phyloP scores from a whole-genome alignment of 2,113 vertebrate species.

The Cololabis saira region DNA sequence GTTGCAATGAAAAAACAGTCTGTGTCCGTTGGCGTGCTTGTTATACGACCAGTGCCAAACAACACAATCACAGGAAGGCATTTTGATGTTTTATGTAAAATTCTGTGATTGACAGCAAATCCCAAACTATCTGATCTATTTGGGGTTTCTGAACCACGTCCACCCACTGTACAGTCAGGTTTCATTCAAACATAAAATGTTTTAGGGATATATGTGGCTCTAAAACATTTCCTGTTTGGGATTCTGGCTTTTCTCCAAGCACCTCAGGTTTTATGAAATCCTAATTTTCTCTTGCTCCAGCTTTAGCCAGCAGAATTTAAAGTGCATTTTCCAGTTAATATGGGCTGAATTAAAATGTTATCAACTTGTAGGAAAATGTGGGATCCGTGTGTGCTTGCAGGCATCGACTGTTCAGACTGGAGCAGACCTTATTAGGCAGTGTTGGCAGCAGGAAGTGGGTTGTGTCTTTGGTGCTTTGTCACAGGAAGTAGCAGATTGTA shows the following conservation, averaged over 20 bases:
- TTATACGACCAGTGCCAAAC: constrained; percentile 18
- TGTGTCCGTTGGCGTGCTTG: neutral
- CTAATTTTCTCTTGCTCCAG: neutral
- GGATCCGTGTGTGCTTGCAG: constrained; percentile 18
- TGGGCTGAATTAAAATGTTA: neutral
- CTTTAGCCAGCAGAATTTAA: neutral
- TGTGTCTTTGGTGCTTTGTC: constrained; percentile 70
- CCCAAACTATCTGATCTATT: neutral
- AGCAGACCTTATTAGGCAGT: constrained; percentile 75
- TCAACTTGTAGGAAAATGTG: constrained; percentile 7
- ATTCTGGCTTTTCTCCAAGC: neutral
- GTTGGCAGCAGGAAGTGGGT: constrained; percentile 79
- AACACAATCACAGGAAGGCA: constrained; percentile 43
- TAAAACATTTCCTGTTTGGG: constrained; percentile 3
- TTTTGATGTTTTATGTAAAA: constrained; percentile 28
- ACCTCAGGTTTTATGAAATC: neutral
- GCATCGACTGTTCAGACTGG: constrained; percentile 35
- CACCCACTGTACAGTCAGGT: too few relatives aligned
- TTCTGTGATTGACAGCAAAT: constrained; percentile 8
- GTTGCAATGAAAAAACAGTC: neutral
- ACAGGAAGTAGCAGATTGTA: constrained; percentile 82
- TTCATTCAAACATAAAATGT: neutral
- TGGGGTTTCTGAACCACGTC: constrained; percentile 1
- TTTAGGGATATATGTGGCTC: too few relatives aligned
- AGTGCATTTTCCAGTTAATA: neutral